Base-by-base conservation (phyloP, 2,113 vertebrate genomes). In the Podilymbus podiceps region DNA sequence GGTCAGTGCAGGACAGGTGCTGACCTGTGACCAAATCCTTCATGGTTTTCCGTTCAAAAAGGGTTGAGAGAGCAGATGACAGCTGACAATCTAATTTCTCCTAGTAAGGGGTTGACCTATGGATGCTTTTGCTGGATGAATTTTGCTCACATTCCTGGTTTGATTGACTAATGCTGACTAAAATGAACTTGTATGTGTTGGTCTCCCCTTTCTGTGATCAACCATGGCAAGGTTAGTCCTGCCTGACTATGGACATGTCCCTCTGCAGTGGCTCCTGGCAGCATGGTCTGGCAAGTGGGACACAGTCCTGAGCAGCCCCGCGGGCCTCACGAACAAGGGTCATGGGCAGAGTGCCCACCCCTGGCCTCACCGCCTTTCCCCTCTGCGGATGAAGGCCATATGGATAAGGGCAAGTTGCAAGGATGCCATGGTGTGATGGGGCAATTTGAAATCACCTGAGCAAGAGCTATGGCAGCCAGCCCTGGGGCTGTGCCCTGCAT, bases 391-490 rank as follows among this genome's bases (percentile, higher is more conserved):
- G 55, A n/a, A 47, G 68, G 35, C 33, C 40, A 33, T 27, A 8
- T 0, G 0, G 24, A n/a, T 24, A 52, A 10, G 6, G 14, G 27
- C 9, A 33, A 19, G 59, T 71, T 58, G 31, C 49, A n/a, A 55
- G 55, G 50, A 46, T 1, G 8, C 23, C 0, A 0, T 49, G 38
- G 12, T 76, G 67, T 13, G 31, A 21, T n/a, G 46, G 21, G 24
- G 23, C 30, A 12, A 23, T 53, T 62, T 1, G 3, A 27, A 66
- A 68, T n/a, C 35, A 40, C 55, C 31, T 1, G 2, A 62, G 52
- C 17, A 72, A 38, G 60, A 89, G 15, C n/a, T 56, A 2, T 3
- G 2, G 31, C 60, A 77, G 59, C 28, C 50, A 38, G 31, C 33
- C 30, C 22, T n/a, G 80, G 47, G 12, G 11, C 11, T 28, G 38